Evolutionary conservation across 2,113 vertebrate species (phyloP), one percentile per base, ranked within the genome.

Genomic region (Festucalex cinctus): DNA sequence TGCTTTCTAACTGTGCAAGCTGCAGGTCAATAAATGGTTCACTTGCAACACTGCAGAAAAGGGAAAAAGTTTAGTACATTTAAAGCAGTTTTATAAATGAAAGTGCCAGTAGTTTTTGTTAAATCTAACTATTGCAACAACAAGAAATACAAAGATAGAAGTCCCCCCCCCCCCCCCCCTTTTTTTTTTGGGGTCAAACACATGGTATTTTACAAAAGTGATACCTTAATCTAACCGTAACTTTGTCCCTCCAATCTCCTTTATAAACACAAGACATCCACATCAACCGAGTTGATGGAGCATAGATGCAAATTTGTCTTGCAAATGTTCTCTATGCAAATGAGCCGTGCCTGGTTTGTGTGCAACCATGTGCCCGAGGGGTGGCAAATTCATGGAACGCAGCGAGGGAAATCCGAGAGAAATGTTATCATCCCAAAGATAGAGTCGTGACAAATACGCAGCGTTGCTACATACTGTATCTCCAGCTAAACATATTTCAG

Each of bases 311-410:
- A 77, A 89, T 96, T 96, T 95, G 94, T 84, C 88, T 94, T 92
- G 91, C 94, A 95, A 95, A 95, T 92, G 68, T 83, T 57, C n/a
- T 58, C 10, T 72, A 95, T 94, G 93, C 93, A 95, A 95, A 96
- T 82, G 63, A 87, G 39, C 5, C 56, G 48, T 39, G 37, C 54
- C 63, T 39, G n/a, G 75, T 77, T 59, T 57, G 36, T 57, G 36
- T 76, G 73, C 73, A 73, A 79, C 69, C n/a, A 69, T 10, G 1
- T 6, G 64, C 86, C 71, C 1, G 9, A 84, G 80, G 80, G 4
- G 19, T 37, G 68, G 51, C 57, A 69, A 58, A 68, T 71, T 75
- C 74, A 58, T 41, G 56, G 62, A 46, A 53, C 56, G 28, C 44
- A 39, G 24, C 44, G 44, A 0, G 43, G 74, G 74, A 70, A 62